A percentile compares a stretch with the other conserved stretches of the same genome.
These are phyloP conservation scores for Orientallactaga bullata DNA, from an alignment of 2,113 vertebrate genomes.

Conservation along the genomic window DNA sequence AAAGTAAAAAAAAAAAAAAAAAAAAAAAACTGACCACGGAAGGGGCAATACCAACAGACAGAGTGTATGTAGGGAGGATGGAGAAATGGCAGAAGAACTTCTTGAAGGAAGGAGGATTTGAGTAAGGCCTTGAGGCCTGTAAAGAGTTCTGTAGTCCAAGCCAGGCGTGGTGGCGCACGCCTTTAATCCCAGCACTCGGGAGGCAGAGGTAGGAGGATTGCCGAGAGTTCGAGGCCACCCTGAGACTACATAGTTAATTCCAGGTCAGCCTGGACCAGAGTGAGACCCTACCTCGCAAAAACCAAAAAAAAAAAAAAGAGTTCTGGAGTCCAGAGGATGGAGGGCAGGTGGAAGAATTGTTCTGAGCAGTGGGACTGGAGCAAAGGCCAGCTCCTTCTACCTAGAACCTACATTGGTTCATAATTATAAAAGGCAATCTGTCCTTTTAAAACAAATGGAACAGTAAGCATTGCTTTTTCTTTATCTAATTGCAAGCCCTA, in stretches of 20 bases:
- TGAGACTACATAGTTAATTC: no score
- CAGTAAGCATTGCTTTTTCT: conserved; percentile 71
- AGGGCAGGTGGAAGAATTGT: conserved; percentile 12
- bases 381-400: conserved; percentile 4
- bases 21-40: neutral
- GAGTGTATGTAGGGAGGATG: neutral
- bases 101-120: conserved; percentile 38
- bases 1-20: no score
- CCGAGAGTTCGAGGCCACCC: no score
- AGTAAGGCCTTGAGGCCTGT: no score
- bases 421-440: conserved; percentile 73
- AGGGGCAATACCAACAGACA: neutral
- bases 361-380: conserved; percentile 30
- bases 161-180: no score
- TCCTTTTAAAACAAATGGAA: conserved; percentile 72
- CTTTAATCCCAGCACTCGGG: no score
- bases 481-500: conserved; percentile 71
- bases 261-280: no score
- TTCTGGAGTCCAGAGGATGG: neutral
- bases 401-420: conserved; percentile 28
- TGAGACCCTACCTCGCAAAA: neutral
- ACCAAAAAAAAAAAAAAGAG: no score
- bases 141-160: no score
- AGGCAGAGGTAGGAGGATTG: no score
- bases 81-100: conserved; percentile 17